Base-by-base conservation (phyloP, 2,888 invertebrate genomes). In the Gari tellinella region DNA sequence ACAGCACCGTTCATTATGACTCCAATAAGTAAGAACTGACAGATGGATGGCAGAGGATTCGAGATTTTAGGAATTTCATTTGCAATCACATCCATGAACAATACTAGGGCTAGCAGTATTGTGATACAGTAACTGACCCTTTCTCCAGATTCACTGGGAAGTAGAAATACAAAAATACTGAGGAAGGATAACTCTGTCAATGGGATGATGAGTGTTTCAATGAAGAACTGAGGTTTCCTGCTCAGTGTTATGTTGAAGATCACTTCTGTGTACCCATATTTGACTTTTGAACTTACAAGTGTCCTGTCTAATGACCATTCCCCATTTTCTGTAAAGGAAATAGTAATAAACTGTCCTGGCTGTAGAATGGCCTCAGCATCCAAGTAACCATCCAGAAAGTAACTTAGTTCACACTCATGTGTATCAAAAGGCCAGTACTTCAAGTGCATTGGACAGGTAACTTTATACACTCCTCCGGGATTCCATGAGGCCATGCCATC, bases 401-500 rank as follows among this genome's bases (percentile, higher is more conserved):
- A 40, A 1, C 10, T 14, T 21, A 74, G 14, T 0, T 53, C 37
- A 56, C 73, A 74, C n/a, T 57, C 31, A 17, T 74, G 73, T 58
- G 58, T 55, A 25, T 74, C 73, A 51, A 61, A 74, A 5, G 73
- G 73, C 73, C 73, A 74, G 55, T 45, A 68, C 31, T 68, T 73
- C 53, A 73, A 55, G 31, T 68, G 58, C 38, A 72, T 64, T 23
- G 21, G 31, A 31, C 70, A 72, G 10, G 48, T 10, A 40, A 58
- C 60, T 15, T 53, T 38, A 10, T 64, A 19, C 3, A 61, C 40
- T 41, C 48, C 56, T 8, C 60, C 64, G 38, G 64, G 41, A 37
- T 19, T n/a, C 15, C 45, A 53, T 17, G 15, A n/a, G 37, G 63
- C 69, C 2, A 19, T 38, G 23, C 70, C 70, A 3, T 48, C 45